These are phyloP conservation scores for Megalops cyprinoides DNA, from an alignment of 2,797 vertebrate genomes.

Conservation along the genomic window DNA sequence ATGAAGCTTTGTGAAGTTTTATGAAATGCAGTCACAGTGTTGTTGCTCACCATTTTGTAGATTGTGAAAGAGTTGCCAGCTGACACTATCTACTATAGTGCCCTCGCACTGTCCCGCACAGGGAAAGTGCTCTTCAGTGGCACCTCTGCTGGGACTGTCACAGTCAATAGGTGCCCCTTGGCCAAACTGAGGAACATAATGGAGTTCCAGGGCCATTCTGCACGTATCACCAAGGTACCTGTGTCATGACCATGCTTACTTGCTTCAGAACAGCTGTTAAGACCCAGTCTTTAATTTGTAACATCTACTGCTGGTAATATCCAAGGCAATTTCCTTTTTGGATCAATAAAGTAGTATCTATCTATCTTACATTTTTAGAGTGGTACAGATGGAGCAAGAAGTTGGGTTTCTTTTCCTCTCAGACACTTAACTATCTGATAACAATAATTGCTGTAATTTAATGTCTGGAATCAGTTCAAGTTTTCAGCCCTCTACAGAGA, in stretches of 20 bases:
- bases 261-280: not conserved
- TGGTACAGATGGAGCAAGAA: too few species aligned
- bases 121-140: conserved; percentile 86
- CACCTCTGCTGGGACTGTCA: conserved; percentile 81
- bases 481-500: too few species aligned
- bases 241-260: not conserved
- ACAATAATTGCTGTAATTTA: too few species aligned
- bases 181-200: conserved; percentile 80
- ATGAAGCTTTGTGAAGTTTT: not conserved
- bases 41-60: conserved; percentile 58
- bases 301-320: not conserved
- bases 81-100: conserved; percentile 75
- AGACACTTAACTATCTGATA: too few species aligned
- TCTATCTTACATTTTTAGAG: too few species aligned
- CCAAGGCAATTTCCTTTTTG: too few species aligned
- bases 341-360: too few species aligned
- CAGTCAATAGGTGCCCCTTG: conserved; percentile 86
- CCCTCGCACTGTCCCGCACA: conserved; percentile 80
- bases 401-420: too few species aligned
- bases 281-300: not conserved
- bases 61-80: conserved; percentile 80
- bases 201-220: conserved; percentile 85
- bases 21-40: not conserved
- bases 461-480: too few species aligned
- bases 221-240: conserved; percentile 84